A percentile compares a stretch with the other conserved stretches of the same genome.
Evolutionary conservation across 1,140 invertebrate species (phyloP).

Genomic region (Uloborus diversus): DNA sequence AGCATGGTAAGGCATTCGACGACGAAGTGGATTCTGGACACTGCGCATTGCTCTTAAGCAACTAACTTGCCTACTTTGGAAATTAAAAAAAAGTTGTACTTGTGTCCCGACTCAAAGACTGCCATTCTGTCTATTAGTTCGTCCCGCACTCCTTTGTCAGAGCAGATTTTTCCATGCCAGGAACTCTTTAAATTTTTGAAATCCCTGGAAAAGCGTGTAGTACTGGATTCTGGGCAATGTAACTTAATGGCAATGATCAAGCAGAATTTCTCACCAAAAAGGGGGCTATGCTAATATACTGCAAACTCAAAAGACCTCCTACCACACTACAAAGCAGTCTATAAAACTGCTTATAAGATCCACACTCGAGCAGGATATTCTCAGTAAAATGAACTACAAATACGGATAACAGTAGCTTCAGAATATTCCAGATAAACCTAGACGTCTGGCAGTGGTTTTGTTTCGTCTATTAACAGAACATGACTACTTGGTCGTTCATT

Average conservation of each 20-base stretch:
- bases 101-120: not conserved
- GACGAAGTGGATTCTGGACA: not conserved
- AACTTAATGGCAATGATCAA: not conserved
- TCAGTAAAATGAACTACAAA: not conserved
- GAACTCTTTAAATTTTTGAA: not conserved
- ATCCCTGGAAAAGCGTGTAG: not conserved
- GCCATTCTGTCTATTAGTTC: not conserved
- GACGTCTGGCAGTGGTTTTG: not conserved
- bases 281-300: not conserved
- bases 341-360: not conserved
- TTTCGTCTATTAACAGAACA: not conserved
- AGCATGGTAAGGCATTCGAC: not conserved
- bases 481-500: not conserved
- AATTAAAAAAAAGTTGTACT: not conserved
- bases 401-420: not conserved
- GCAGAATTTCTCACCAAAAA: not conserved
- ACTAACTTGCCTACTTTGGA: not conserved
- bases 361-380: not conserved
- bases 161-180: not conserved
- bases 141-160: not conserved
- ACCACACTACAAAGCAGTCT: not conserved
- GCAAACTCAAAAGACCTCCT: not conserved
- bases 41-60: not conserved
- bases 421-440: not conserved
- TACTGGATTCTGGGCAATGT: not conserved